Conservation (phyloP, 2,113 vertebrate genomes). For the Crotalus helleri region DNA sequence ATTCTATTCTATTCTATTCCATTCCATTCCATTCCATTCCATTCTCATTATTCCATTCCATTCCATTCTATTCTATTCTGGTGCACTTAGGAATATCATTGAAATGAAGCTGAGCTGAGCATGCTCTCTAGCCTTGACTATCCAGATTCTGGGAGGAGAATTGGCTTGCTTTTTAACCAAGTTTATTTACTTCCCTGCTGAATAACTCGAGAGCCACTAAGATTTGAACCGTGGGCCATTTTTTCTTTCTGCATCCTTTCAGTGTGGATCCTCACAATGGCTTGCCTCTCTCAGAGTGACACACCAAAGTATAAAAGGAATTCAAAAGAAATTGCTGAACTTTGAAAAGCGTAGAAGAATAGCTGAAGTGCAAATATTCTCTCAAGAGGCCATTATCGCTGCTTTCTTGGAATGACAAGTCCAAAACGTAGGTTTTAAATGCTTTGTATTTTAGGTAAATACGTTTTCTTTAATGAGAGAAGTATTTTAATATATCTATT, state of each 20-base stretch:
- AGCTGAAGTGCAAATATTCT: background rate
- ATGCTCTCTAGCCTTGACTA: background rate
- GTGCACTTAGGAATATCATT: background rate
- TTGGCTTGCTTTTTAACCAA: background rate
- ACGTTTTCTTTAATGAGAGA: background rate
- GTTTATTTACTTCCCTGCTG: background rate
- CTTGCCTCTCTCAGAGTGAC: background rate
- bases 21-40: no score
- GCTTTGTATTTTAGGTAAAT: background rate
- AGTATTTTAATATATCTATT: background rate
- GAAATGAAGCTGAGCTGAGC: background rate
- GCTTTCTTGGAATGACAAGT: background rate
- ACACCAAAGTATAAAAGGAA: background rate
- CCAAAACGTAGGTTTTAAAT: background rate
- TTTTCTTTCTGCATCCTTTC: background rate
- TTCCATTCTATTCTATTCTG: no score
- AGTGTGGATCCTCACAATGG: background rate
- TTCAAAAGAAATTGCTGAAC: background rate
- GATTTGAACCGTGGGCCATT: background rate
- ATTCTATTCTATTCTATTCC: no score
- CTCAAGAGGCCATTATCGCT: background rate
- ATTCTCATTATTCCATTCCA: no score
- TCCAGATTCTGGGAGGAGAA: no score
- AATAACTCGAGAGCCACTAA: background rate
- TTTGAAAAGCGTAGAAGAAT: background rate